Evolutionary conservation across 2,797 vertebrate species (phyloP).

Genomic region (Crocodylus rhombifer): DNA sequence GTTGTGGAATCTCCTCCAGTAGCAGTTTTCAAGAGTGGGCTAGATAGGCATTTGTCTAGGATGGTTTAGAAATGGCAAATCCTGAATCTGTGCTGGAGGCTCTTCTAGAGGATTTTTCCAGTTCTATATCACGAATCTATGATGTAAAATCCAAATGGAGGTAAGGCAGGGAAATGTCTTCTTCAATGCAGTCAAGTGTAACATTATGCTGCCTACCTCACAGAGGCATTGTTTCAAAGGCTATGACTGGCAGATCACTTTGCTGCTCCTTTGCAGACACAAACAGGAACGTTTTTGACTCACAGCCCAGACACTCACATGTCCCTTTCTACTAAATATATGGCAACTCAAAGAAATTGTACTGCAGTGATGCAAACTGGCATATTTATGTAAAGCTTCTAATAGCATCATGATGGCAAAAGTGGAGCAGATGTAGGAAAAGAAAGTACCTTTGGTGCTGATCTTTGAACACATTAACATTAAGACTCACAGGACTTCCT

Average conservation of each 20-base stretch:
- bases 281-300: slow-evolving; percentile 40
- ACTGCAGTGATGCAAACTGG: not conserved
- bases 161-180: not conserved
- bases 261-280: slow-evolving; percentile 39
- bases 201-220: not conserved
- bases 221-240: not conserved
- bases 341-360: not conserved
- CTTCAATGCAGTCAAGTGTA: not conserved
- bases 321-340: slow-evolving; percentile 3
- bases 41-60: not conserved
- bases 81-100: too few relatives aligned
- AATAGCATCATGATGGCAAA: not conserved
- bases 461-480: not conserved
- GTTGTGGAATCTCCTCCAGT: not conserved
- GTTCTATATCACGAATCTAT: too few relatives aligned
- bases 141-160: not conserved
- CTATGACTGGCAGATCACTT: slow-evolving; percentile 12
- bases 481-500: not conserved
- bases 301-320: not conserved
- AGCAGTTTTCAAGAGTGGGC: not conserved
- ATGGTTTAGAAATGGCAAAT: too few relatives aligned
- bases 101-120: too few relatives aligned
- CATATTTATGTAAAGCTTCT: not conserved
- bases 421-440: not conserved
- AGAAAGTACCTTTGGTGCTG: not conserved